These are phyloP conservation scores for Aselliscus stoliczkanus DNA, from an alignment of 2,797 vertebrate species.

Conservation along the genomic window DNA sequence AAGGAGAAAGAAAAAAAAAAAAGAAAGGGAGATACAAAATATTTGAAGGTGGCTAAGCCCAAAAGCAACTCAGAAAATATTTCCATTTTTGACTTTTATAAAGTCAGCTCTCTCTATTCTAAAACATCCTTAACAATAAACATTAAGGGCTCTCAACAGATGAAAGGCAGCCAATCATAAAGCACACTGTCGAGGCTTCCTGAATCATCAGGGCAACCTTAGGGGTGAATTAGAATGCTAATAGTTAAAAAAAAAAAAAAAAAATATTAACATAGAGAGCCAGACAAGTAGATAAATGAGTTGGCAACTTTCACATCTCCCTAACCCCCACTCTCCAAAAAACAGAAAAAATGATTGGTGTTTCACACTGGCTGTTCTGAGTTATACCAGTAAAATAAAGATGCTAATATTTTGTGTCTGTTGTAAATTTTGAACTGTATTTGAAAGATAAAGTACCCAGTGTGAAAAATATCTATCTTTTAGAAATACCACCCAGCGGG, in stretches of 20 bases:
- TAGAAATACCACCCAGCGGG: not conserved
- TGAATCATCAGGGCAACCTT: not conserved
- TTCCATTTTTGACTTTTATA: not conserved
- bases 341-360: not conserved
- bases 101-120: not conserved
- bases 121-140: conserved; percentile 10
- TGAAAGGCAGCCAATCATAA: not conserved
- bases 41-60: not conserved
- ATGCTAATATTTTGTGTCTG: not conserved
- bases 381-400: not conserved
- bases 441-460: not conserved
- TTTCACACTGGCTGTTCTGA: not conserved
- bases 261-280: not conserved
- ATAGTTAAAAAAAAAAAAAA: not conserved
- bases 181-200: not conserved
- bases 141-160: not conserved
- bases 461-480: not conserved
- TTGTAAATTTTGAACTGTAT: not conserved
- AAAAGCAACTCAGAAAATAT: not conserved
- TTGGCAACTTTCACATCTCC: not conserved
- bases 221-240: not conserved
- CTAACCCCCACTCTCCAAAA: not conserved
- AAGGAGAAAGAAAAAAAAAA: not conserved
- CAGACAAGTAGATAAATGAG: not conserved
- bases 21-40: not conserved